Evolutionary conservation across 1,140 invertebrate genomes (phyloP).

Genomic region (Sarcophaga peregrina): DNA sequence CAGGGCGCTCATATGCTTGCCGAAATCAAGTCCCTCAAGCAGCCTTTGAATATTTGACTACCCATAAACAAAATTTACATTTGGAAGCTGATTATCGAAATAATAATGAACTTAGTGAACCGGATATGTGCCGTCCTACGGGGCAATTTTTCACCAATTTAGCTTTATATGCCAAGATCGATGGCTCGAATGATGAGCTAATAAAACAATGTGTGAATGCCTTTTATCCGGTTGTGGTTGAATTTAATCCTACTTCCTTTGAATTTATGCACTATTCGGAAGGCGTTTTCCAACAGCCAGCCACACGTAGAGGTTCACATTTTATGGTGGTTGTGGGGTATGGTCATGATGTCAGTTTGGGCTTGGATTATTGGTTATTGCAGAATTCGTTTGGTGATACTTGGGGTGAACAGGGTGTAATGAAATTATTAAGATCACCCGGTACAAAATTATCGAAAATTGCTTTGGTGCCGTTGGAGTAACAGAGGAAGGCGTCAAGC

Average conservation of each 20-base stretch:
- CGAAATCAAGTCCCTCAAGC: conserved; percentile 70
- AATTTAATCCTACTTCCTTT: conserved; percentile 83
- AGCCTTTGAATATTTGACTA: conserved; percentile 73
- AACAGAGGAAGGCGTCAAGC: too few species aligned
- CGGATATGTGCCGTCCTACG: conserved; percentile 70
- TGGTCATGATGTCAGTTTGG: conserved; percentile 72
- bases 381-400: conserved; percentile 79
- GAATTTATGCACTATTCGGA: conserved; percentile 84
- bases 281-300: conserved; percentile 69
- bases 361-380: conserved; percentile 72
- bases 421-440: conserved; percentile 88
- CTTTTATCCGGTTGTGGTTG: conserved; percentile 76
- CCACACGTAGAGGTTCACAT: conserved; percentile 49
- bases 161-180: conserved; percentile 57
- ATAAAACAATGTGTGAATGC: conserved; percentile 79
- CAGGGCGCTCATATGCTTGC: conserved; percentile 61
- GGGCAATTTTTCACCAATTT: conserved; percentile 42
- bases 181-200: conserved; percentile 75
- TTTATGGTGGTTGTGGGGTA: conserved; percentile 73
- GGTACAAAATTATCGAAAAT: conserved; percentile 73
- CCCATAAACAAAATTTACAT: conserved; percentile 67
- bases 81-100: conserved; percentile 69
- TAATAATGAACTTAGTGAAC: conserved; percentile 59
- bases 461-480: conserved; percentile 69
- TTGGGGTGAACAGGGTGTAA: conserved; percentile 89